phyloP scores from a whole-genome alignment of 2,888 invertebrate genomes.

The Drosophila flavopinicola region DNA sequence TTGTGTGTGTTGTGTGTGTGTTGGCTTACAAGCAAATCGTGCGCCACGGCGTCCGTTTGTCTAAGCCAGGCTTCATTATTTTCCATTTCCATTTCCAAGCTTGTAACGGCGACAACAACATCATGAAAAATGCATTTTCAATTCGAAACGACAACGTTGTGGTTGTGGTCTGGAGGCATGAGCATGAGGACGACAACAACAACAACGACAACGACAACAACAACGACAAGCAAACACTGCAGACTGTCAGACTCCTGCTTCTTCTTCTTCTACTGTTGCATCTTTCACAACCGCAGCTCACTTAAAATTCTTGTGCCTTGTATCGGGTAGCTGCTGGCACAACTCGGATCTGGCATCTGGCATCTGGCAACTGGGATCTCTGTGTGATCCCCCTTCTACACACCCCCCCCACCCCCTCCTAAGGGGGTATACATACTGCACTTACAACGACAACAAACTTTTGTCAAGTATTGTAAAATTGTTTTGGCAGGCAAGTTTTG shows the following conservation, averaged over 20 bases:
- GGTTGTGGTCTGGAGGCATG: slow-evolving; percentile 32
- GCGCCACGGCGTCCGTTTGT: slow-evolving; percentile 83
- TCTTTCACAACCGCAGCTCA: slow-evolving; percentile 55
- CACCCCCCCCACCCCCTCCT: too few relatives aligned
- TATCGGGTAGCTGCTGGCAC: slow-evolving; percentile 43
- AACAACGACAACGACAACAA: slow-evolving; percentile 13
- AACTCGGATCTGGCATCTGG: slow-evolving; percentile 3
- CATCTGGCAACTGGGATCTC: slow-evolving; percentile 11
- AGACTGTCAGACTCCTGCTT: slow-evolving; percentile 66
- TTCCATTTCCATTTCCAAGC: slow-evolving; percentile 54
- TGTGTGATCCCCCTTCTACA: too few relatives aligned
- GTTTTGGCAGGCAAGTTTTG: slow-evolving; percentile 52
- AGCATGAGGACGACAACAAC: slow-evolving; percentile 34
- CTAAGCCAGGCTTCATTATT: slow-evolving; percentile 78
- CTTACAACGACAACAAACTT: slow-evolving; percentile 56
- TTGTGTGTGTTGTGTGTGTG: slow-evolving; percentile 36
- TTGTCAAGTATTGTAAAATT: slow-evolving; percentile 77
- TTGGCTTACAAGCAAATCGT: slow-evolving; percentile 82
- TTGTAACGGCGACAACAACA: slow-evolving; percentile 61
- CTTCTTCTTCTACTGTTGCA: not conserved
- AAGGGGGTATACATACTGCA: too few relatives aligned
- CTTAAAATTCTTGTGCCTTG: slow-evolving; percentile 79
- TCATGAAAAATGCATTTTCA: slow-evolving; percentile 81
- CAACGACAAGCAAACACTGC: slow-evolving; percentile 48
- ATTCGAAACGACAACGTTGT: slow-evolving; percentile 62